Conservation (phyloP, 2,113 vertebrate genomes). For the Mus pahari region DNA sequence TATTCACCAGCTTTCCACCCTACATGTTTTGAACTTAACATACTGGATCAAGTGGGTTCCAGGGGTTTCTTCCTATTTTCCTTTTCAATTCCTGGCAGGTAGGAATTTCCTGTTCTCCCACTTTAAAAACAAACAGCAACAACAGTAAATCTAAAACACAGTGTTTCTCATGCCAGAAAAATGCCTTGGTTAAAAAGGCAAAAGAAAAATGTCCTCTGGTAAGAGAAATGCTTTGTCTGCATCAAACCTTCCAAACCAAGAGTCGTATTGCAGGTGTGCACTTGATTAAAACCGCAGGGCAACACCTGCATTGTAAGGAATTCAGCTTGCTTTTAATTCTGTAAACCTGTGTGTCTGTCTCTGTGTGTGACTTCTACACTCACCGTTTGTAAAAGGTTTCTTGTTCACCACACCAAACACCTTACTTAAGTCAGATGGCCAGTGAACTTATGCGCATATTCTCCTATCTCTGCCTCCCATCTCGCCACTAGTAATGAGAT, state of each 20-base stretch:
- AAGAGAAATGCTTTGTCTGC: slow-evolving; percentile 1
- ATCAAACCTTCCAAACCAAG: slow-evolving; percentile 17
- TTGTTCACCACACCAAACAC: not conserved
- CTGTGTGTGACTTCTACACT: not conserved
- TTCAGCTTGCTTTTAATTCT: not conserved
- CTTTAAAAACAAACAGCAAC: not conserved
- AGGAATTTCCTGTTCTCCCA: slow-evolving; percentile 52
- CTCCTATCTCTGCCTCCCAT: not conserved
- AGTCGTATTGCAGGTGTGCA: not conserved
- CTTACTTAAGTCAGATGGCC: not conserved
- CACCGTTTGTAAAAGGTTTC: not conserved
- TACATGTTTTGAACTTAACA: slow-evolving; percentile 78
- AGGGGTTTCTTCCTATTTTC: slow-evolving; percentile 74
- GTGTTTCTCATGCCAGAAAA: slow-evolving; percentile 55
- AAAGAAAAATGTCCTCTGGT: not conserved
- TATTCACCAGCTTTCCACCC: slow-evolving; percentile 78
- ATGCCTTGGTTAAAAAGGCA: not conserved
- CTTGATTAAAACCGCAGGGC: slow-evolving; percentile 1
- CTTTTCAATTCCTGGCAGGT: slow-evolving; percentile 65
- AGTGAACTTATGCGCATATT: not conserved
- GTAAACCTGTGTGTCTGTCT: not conserved
- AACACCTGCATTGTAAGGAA: not conserved
- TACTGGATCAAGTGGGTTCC: slow-evolving; percentile 19
- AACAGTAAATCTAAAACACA: not conserved
- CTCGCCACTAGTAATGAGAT: not conserved